Conservation (phyloP, 1,140 invertebrate genomes). For the Drepana arcuata region DNA sequence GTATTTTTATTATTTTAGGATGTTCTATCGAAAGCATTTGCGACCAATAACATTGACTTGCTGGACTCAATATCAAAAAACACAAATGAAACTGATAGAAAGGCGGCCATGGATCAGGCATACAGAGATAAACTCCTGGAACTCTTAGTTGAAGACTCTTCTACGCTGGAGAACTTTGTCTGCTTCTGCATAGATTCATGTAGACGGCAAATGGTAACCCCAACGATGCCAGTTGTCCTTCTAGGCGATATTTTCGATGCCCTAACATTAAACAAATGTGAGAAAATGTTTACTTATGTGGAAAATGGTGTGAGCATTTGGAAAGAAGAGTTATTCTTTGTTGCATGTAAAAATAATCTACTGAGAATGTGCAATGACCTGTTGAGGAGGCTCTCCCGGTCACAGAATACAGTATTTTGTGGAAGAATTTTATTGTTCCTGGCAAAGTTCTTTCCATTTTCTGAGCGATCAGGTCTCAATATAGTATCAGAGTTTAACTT, state of each 20-base stretch:
- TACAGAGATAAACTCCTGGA: constrained; percentile 82
- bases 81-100: constrained; percentile 82
- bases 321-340: constrained; percentile 95
- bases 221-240: constrained; percentile 89
- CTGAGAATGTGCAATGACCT: constrained; percentile 98
- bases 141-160: constrained; percentile 73
- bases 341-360: constrained; percentile 94
- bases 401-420: constrained; percentile 98
- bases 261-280: constrained; percentile 89
- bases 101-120: constrained; percentile 85
- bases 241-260: constrained; percentile 95
- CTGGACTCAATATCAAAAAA: constrained; percentile 63
- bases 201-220: constrained; percentile 83
- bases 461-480: constrained; percentile 96
- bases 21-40: constrained; percentile 67
- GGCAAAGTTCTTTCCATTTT: constrained; percentile 97
- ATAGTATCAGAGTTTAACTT: constrained; percentile 98
- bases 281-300: constrained; percentile 91
- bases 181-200: constrained; percentile 82
- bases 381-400: constrained; percentile 91
- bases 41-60: constrained; percentile 64
- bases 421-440: constrained; percentile 97
- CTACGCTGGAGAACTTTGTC: constrained; percentile 77
- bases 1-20: constrained; percentile 54
- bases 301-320: constrained; percentile 91